Conservation (phyloP, 2,113 vertebrate genomes). For the Alexandromys fortis region DNA sequence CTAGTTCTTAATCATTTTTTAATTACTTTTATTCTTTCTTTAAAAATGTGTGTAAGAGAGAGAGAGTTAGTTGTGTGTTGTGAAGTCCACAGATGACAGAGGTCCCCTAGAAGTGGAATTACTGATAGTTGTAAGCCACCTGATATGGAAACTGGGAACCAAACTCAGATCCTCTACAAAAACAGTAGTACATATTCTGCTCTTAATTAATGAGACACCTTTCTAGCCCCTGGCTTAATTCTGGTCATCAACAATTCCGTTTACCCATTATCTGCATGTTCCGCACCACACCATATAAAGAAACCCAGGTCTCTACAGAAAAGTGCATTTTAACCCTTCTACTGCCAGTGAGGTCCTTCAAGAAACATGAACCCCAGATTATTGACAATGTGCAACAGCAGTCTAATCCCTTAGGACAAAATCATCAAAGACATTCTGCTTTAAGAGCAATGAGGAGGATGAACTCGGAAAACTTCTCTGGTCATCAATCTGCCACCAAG, state of each 20-base stretch:
- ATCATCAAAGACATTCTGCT: background rate
- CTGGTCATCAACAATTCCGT: background rate
- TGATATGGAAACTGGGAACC: background rate
- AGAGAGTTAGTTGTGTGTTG: background rate
- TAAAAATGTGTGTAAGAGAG: background rate
- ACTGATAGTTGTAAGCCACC: background rate
- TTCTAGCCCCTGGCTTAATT: background rate
- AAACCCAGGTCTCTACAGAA: background rate
- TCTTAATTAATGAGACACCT: background rate
- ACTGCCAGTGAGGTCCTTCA: background rate
- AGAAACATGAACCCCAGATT: background rate
- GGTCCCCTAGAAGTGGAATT: background rate
- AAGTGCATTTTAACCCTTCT: background rate
- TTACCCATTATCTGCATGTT: background rate
- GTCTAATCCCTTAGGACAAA: constrained; percentile 1
- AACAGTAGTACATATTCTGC: background rate
- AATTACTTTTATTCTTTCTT: background rate
- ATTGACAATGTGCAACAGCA: background rate
- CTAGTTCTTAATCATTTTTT: background rate
- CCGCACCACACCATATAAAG: constrained; percentile 1
- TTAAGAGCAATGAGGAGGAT: background rate
- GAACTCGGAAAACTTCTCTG: constrained; percentile 17
- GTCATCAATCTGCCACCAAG: background rate
- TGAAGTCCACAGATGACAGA: background rate
- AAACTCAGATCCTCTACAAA: background rate